phyloP scores from a whole-genome alignment of 1,140 invertebrate species.

The Bactericera cockerelli region DNA sequence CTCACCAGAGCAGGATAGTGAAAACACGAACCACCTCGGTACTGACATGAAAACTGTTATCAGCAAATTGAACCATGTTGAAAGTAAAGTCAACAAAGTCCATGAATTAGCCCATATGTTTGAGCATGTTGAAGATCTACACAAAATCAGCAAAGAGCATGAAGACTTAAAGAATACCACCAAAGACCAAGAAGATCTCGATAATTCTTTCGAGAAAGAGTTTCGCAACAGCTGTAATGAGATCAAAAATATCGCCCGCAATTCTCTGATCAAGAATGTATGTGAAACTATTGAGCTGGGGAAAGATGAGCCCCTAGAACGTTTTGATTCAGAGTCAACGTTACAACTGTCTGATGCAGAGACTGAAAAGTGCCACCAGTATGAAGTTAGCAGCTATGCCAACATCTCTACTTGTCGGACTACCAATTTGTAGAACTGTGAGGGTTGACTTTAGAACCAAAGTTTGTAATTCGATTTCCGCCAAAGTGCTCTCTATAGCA shows the following conservation, averaged over 20 bases:
- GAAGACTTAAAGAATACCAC: neutral
- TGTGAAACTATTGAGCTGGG: neutral
- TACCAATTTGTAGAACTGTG: neutral
- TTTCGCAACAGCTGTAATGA: neutral
- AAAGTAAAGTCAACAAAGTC: neutral
- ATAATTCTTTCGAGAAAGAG: slow-evolving; percentile 3
- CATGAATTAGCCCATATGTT: neutral
- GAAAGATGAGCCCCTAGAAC: neutral
- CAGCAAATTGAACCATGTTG: neutral
- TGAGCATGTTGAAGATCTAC: neutral
- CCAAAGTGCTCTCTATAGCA: no score
- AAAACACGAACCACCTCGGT: neutral
- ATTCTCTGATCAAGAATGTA: neutral
- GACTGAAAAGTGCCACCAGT: neutral
- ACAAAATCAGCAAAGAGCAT: neutral
- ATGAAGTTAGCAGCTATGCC: neutral
- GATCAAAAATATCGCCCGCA: neutral
- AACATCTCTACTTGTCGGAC: neutral
- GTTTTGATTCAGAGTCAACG: neutral
- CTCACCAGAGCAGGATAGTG: neutral
- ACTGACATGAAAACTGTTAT: slow-evolving; percentile 1
- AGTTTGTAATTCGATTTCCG: no score
- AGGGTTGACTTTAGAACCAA: no score
- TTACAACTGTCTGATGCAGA: neutral
- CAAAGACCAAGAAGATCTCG: neutral